Conservation (phyloP, 64 coral and sea anemone genomes). For the Porites lutea region DNA sequence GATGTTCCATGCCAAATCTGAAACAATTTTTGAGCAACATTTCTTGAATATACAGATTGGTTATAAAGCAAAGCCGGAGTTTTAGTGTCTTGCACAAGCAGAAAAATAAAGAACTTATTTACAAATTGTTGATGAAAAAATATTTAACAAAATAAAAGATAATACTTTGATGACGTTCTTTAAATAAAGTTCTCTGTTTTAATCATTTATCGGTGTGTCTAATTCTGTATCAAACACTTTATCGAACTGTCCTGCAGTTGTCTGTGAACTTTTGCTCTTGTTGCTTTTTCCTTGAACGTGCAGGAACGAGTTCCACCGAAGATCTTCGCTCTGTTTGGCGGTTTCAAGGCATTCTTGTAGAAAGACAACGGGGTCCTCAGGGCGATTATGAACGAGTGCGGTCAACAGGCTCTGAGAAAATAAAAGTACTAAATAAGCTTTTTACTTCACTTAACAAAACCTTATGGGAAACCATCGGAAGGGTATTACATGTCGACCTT, state of each 20-base stretch:
- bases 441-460: neutral
- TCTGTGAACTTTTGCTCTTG: slow-evolving; percentile 71
- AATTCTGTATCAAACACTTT: slow-evolving; percentile 90
- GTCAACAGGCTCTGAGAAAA: slow-evolving; percentile 80
- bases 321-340: slow-evolving; percentile 67
- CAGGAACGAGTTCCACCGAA: slow-evolving; percentile 88
- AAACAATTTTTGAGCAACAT: neutral
- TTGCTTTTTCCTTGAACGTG: slow-evolving; percentile 41
- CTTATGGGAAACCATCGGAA: neutral
- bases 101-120: neutral
- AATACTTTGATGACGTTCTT: neutral
- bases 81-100: neutral
- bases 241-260: slow-evolving; percentile 69
- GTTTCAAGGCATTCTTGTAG: slow-evolving; percentile 80
- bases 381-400: slow-evolving; percentile 77
- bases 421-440: neutral
- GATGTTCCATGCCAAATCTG: no score
- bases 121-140: neutral
- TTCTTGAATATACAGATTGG: neutral
- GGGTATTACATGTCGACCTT: no score
- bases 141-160: neutral
- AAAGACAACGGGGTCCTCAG: slow-evolving; percentile 80
- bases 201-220: slow-evolving; percentile 14
- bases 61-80: neutral
- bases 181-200: neutral